Conservation (phyloP, 2,888 invertebrate species). For the Phasia obesa region DNA sequence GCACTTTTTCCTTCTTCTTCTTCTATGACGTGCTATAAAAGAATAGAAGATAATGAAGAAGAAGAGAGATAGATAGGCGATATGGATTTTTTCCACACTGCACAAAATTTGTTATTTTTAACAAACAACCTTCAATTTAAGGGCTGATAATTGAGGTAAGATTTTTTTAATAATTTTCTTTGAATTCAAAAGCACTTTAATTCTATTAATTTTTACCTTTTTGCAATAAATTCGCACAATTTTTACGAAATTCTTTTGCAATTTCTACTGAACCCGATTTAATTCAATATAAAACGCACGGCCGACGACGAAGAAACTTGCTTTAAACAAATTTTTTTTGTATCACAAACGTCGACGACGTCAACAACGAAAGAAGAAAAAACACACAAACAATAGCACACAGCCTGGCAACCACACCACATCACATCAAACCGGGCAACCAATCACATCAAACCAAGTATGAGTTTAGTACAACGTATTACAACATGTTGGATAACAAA, state of each 20-base stretch:
- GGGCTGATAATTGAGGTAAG: slow-evolving; percentile 3
- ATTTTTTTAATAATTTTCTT: slow-evolving; percentile 64
- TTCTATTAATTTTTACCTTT: slow-evolving; percentile 74
- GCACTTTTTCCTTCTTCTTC: slow-evolving; percentile 29
- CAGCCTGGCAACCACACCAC: slow-evolving; percentile 47
- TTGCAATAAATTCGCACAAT: slow-evolving; percentile 76
- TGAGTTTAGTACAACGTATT: slow-evolving; percentile 2
- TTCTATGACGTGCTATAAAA: slow-evolving; percentile 18
- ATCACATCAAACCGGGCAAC: slow-evolving; percentile 50
- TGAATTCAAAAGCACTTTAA: slow-evolving; percentile 72
- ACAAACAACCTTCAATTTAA: slow-evolving; percentile 29
- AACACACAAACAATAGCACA: slow-evolving; percentile 49
- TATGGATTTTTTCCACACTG: slow-evolving; percentile 47
- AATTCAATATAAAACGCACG: slow-evolving; percentile 76
- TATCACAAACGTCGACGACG: slow-evolving; percentile 70
- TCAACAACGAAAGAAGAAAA: slow-evolving; percentile 68
- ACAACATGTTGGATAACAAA: slow-evolving; percentile 35
- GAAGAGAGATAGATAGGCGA: slow-evolving; percentile 18
- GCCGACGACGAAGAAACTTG: slow-evolving; percentile 78
- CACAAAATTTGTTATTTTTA: background rate
- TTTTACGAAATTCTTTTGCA: slow-evolving; percentile 76
- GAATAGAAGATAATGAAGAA: slow-evolving; percentile 29
- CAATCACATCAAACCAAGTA: slow-evolving; percentile 38
- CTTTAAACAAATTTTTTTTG: slow-evolving; percentile 76
- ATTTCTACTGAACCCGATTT: slow-evolving; percentile 76